Percentiles rank a stretch among this genome's conserved stretches.
These are phyloP conservation scores for Condylura cristata DNA, from an alignment of 2,113 vertebrate genomes.

Conservation along the genomic window DNA sequence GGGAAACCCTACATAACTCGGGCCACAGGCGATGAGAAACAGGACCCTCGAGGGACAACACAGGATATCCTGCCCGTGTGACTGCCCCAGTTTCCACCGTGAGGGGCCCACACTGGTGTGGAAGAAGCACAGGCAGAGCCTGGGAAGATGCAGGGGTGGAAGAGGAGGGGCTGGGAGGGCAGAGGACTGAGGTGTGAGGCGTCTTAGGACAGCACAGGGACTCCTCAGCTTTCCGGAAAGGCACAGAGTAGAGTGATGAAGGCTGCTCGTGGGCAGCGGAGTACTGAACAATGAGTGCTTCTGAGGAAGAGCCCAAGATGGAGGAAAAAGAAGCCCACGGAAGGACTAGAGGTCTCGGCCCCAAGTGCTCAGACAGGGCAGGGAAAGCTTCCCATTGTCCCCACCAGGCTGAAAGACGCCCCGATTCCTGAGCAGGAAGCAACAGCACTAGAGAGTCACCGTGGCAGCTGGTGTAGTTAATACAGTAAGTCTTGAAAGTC, in stretches of 20 bases:
- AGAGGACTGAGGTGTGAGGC: rapidly evolving
- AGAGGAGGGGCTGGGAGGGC: background rate
- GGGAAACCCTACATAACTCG: background rate
- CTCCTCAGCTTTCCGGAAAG: background rate
- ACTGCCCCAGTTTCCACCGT: background rate
- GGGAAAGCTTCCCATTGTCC: background rate
- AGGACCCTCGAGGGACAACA: background rate
- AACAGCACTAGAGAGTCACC: background rate
- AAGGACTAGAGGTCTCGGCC: background rate
- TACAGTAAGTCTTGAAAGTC: background rate
- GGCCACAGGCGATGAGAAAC: background rate
- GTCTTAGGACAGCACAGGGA: background rate
- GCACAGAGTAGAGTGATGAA: background rate
- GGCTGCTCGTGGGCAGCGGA: background rate
- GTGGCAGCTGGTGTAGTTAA: background rate
- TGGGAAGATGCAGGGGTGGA: background rate
- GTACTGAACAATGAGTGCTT: background rate
- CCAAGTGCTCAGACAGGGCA: background rate
- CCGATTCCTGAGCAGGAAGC: background rate
- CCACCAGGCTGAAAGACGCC: background rate
- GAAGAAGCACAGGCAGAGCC: background rate
- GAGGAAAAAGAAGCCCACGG: background rate
- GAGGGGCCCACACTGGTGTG: background rate
- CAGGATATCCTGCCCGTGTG: background rate
- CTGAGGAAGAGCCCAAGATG: background rate